phyloP scores from a whole-genome alignment of 2,113 vertebrate species.

The Cryptomyrus ogoouensis region DNA sequence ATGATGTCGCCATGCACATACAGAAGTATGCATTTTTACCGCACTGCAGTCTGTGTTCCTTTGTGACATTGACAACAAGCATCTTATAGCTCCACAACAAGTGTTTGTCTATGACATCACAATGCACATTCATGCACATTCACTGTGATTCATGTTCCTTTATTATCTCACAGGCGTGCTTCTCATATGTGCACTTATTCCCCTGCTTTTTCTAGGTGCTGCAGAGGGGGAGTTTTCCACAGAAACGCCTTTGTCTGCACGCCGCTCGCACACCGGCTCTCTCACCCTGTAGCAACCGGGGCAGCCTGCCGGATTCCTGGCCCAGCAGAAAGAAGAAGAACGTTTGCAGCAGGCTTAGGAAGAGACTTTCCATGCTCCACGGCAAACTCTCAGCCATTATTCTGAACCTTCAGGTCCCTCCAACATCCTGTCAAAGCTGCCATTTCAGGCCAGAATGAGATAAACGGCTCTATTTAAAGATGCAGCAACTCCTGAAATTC shows the following conservation, averaged over 20 bases:
- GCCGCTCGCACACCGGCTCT: background rate
- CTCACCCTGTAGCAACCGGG: background rate
- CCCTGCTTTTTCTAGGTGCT: background rate
- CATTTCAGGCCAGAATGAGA: slow-evolving; percentile 12
- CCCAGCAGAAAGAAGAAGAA: background rate
- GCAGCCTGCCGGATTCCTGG: background rate
- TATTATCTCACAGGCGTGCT: background rate
- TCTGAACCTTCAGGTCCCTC: background rate
- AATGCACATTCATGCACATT: background rate
- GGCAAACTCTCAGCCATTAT: background rate
- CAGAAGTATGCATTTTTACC: background rate
- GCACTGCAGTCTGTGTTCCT: background rate
- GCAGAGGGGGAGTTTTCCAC: background rate
- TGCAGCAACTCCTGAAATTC: background rate
- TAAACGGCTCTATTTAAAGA: background rate
- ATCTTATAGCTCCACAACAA: background rate
- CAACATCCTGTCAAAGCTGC: background rate
- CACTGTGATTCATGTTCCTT: background rate
- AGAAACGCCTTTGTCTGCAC: background rate
- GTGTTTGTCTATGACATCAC: background rate
- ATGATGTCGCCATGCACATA: background rate
- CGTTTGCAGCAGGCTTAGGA: background rate
- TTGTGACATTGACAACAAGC: background rate
- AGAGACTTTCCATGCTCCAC: background rate
- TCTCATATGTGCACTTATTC: background rate